A percentile compares a stretch with the other conserved stretches of the same genome.
phyloP scores from a whole-genome alignment of 2,113 vertebrate species.

The Picathartes gymnocephalus region DNA sequence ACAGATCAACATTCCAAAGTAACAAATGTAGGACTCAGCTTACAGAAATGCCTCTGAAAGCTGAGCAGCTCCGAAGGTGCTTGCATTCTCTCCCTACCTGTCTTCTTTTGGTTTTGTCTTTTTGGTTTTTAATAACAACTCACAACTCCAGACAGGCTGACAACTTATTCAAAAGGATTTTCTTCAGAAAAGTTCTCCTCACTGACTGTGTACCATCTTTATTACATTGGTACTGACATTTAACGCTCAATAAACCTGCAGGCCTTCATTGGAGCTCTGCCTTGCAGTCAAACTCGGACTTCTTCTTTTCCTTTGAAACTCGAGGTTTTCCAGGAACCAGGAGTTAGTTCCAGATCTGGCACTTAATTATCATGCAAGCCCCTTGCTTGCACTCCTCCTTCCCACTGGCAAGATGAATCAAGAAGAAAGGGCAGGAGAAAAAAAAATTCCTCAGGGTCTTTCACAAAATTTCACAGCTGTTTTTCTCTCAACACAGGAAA shows the following conservation, averaged over 20 bases:
- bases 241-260: constrained; percentile 65
- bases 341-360: not conserved
- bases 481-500: not conserved
- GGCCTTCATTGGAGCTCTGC: not conserved
- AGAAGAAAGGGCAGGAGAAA: not conserved
- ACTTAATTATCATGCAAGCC: constrained; percentile 5
- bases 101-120: not conserved
- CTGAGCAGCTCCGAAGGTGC: constrained; percentile 2
- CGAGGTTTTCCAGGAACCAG: not conserved
- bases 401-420: not conserved
- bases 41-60: constrained; percentile 13
- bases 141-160: constrained; percentile 46
- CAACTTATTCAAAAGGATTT: constrained; percentile 62
- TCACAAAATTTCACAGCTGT: not conserved
- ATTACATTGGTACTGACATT: constrained; percentile 67
- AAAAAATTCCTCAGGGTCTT: not conserved
- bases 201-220: constrained; percentile 46
- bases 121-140: constrained; percentile 29
- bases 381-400: not conserved
- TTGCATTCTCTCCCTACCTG: not conserved
- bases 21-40: rapidly evolving
- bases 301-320: constrained; percentile 21
- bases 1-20: not conserved
- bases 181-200: constrained; percentile 62
- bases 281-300: constrained; percentile 4